Evolutionary conservation across 2,888 invertebrate species (phyloP).

Genomic region (Nephrotoma guestfalica): DNA sequence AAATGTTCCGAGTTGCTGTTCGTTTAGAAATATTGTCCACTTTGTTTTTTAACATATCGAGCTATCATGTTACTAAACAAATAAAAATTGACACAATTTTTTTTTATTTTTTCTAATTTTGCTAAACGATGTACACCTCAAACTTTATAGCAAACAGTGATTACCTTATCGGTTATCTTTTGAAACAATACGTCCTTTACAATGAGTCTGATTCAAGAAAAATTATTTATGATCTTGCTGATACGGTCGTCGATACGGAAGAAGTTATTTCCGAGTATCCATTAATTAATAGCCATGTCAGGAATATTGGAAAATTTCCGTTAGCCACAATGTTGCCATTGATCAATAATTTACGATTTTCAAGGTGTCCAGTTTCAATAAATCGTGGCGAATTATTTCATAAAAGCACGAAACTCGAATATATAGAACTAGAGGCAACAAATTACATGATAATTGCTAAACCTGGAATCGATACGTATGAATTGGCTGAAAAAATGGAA

Average conservation of each 20-base stretch:
- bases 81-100: not conserved
- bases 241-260: not conserved
- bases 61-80: not conserved
- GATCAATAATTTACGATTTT: not conserved
- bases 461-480: slow-evolving; percentile 37
- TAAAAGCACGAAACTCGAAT: not conserved
- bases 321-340: not conserved
- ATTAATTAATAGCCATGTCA: not conserved
- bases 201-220: not conserved
- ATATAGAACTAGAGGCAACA: slow-evolving; percentile 26
- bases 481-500: slow-evolving; percentile 40
- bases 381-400: not conserved
- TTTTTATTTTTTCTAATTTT: not conserved
- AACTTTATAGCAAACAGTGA: not conserved
- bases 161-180: not conserved
- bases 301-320: not conserved
- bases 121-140: not conserved
- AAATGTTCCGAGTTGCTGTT: no score
- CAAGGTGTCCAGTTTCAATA: not conserved
- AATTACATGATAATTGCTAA: slow-evolving; percentile 46
- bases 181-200: not conserved
- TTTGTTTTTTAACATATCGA: not conserved
- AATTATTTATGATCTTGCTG: not conserved
- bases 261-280: not conserved
- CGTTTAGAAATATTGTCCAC: no score